A percentile compares a stretch with the other conserved stretches of the same genome.
These are phyloP conservation scores for Tetragonisca angustula DNA, from an alignment of 2,888 invertebrate genomes.

Conservation along the genomic window DNA sequence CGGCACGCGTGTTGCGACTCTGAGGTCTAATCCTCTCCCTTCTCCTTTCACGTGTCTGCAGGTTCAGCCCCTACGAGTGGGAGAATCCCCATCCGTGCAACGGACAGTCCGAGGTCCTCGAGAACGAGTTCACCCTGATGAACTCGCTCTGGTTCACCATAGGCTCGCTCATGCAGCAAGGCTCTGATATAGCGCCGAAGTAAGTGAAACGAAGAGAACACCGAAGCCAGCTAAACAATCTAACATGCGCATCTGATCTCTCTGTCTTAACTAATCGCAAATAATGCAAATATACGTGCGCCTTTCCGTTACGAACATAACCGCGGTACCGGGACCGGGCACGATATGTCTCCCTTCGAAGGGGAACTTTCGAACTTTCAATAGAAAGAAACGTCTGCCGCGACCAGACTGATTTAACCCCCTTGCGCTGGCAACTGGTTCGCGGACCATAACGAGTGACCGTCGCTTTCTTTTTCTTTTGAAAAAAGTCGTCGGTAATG, in stretches of 20 bases:
- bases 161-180: constrained; percentile 96
- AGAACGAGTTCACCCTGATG: constrained; percentile 95
- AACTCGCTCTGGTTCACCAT: constrained; percentile 98
- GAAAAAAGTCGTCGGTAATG: too few species aligned
- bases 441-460: too few species aligned
- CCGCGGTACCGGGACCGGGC: too few species aligned
- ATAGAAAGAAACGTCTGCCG: too few species aligned
- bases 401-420: too few species aligned
- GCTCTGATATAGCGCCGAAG: constrained; percentile 96
- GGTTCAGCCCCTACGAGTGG: constrained; percentile 97
- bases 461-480: too few species aligned
- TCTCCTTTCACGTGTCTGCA: constrained; percentile 85
- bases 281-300: too few species aligned
- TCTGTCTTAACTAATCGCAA: too few species aligned
- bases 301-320: too few species aligned
- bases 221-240: constrained; percentile 24
- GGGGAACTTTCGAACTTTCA: too few species aligned
- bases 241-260: constrained; percentile 5
- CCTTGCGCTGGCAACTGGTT: too few species aligned
- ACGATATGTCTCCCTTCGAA: too few species aligned
- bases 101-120: constrained; percentile 93
- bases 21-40: constrained; percentile 77
- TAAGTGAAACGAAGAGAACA: constrained; percentile 85
- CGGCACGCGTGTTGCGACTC: constrained; percentile 42
- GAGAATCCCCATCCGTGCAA: constrained; percentile 94